phyloP scores from a whole-genome alignment of 2,888 invertebrate species.

The Brachypalpus laphriformis region DNA sequence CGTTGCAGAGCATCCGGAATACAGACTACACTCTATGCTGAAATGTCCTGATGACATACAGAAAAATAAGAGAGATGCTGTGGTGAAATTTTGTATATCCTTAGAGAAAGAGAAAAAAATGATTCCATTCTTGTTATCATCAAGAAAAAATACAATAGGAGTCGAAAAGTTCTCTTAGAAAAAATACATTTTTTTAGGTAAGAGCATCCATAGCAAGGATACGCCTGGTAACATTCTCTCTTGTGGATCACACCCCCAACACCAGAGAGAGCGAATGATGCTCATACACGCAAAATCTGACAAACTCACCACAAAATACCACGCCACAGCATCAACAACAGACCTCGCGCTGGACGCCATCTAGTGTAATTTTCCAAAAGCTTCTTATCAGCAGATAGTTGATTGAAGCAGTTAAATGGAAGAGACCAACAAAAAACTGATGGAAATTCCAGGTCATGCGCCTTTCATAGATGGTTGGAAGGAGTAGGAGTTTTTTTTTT shows the following conservation, averaged over 20 bases:
- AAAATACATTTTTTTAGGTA: no score
- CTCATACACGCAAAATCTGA: conserved; percentile 59
- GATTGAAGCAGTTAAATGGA: conserved; percentile 7
- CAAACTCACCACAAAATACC: conserved; percentile 55
- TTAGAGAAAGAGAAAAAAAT: conserved; percentile 36
- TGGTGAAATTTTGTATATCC: conserved; percentile 59
- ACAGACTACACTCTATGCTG: conserved; percentile 42
- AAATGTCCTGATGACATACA: conserved; percentile 47
- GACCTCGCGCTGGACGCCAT: conserved; percentile 27
- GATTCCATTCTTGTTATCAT: conserved; percentile 39
- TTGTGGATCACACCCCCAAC: conserved; percentile 9
- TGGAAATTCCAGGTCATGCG: conserved; percentile 65
- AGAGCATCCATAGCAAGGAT: neutral
- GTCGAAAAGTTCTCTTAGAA: conserved; percentile 15
- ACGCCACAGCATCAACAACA: conserved; percentile 56
- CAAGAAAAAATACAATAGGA: conserved; percentile 7
- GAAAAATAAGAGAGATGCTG: conserved; percentile 39
- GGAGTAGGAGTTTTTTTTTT: neutral
- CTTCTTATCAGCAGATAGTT: conserved; percentile 63
- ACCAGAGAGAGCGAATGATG: conserved; percentile 8
- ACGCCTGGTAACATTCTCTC: neutral
- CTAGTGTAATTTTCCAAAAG: conserved; percentile 22
- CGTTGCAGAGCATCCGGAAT: conserved; percentile 54
- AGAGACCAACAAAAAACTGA: conserved; percentile 23
- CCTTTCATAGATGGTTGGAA: conserved; percentile 25